Percentiles rank a stretch among this genome's conserved stretches.
These are phyloP conservation scores for Lasioglossum morio DNA, from an alignment of 2,888 invertebrate species.

Conservation along the genomic window DNA sequence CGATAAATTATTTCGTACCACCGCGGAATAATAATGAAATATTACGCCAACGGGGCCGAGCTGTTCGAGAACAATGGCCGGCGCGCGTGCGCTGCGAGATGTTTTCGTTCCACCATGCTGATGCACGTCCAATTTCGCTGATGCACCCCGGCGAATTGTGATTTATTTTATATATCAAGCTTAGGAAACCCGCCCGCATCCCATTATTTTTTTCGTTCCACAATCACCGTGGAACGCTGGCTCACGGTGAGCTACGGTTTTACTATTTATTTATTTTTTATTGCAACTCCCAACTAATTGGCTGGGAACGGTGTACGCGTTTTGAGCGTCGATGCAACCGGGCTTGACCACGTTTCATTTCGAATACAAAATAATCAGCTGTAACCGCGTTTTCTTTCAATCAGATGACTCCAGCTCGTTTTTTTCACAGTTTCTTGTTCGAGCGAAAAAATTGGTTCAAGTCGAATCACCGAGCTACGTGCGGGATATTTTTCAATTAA, in stretches of 20 bases:
- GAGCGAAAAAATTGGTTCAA: too few relatives aligned
- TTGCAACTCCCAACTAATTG: neutral
- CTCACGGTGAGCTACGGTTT: neutral
- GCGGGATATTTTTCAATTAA: neutral
- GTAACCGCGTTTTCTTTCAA: neutral
- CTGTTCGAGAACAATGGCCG: conserved; percentile 3
- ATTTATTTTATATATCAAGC: conserved; percentile 8
- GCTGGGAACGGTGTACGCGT: neutral
- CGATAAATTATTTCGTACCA: conserved; percentile 24
- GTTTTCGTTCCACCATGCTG: neutral
- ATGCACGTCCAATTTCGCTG: conserved; percentile 3
- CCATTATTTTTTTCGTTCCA: neutral
- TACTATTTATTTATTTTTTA: neutral
- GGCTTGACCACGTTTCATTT: neutral
- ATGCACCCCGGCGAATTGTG: conserved; percentile 2
- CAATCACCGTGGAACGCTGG: neutral
- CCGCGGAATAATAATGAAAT: conserved; percentile 28
- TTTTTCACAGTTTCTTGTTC: too few relatives aligned
- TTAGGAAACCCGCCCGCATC: neutral
- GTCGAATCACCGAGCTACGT: too few relatives aligned
- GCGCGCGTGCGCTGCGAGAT: neutral
- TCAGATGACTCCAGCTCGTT: too few relatives aligned
- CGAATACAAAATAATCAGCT: neutral
- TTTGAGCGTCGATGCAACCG: neutral
- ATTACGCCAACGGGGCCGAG: conserved; percentile 7